phyloP scores from a whole-genome alignment of 1,140 invertebrate genomes.

The Platorchestia sp. region DNA sequence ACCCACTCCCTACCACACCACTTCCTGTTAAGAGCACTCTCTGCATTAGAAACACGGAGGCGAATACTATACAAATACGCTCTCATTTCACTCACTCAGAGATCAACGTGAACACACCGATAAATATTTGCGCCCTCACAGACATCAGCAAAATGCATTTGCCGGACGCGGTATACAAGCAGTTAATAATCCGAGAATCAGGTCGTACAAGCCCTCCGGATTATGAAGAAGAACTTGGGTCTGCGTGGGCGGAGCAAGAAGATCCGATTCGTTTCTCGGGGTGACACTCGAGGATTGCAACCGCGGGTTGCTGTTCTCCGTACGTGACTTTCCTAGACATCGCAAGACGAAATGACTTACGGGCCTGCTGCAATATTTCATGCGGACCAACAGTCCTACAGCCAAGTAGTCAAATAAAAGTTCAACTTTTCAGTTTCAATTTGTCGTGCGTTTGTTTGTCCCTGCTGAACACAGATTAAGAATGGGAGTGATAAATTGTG shows the following conservation, averaged over 20 bases:
- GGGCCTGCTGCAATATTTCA: not conserved
- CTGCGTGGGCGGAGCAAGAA: not conserved
- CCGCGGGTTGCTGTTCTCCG: not conserved
- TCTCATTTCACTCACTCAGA: not conserved
- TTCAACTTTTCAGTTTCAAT: not conserved
- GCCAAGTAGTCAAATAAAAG: not conserved
- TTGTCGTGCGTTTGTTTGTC: not conserved
- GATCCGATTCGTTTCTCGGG: not conserved
- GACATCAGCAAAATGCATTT: not conserved
- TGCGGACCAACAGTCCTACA: not conserved
- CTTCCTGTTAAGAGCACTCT: no score
- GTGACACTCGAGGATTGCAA: not conserved
- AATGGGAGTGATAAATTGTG: not conserved
- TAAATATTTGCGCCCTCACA: not conserved
- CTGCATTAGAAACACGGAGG: no score
- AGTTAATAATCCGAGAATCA: not conserved
- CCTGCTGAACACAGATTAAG: not conserved
- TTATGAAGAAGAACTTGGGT: not conserved
- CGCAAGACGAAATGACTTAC: not conserved
- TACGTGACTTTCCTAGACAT: conserved; percentile 12
- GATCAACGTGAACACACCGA: not conserved
- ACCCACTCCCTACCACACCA: no score
- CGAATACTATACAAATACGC: no score
- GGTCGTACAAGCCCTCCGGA: not conserved
- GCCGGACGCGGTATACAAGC: not conserved